Base-by-base conservation (phyloP, 2,113 vertebrate species). In the Aegithalos caudatus region DNA sequence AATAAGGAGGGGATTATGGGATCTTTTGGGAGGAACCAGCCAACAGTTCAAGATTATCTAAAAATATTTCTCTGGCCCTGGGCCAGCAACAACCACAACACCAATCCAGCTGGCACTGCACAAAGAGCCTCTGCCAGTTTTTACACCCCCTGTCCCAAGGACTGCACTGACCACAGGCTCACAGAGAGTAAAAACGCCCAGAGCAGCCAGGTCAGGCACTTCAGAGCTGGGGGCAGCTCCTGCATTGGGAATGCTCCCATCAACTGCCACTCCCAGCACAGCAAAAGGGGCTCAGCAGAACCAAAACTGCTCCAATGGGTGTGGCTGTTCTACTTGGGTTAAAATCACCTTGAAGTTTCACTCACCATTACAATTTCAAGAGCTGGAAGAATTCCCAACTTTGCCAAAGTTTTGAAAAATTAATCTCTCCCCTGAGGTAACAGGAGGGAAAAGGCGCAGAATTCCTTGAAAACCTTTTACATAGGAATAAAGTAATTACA, bases 341-440 rank as follows among this genome's bases (percentile, higher is more conserved):
- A 31, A 37, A 38, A 69, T 8, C 25, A 48, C 8, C 20, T 25
- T 11, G 0, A n/a, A 37, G 19, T 16, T 37, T 86, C 81, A 97
- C 98, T 92, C 97, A 99, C 99, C 99, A 99, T 99, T 94, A 99
- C 99, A 91, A 99, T 99, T 98, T 99, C 99, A 73, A 99, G 98
- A 89, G 99, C 99, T 77, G 99, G 99, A 97, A 99, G 98, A 96
- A 99, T 99, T 92, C 99, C 99, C 65, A 99, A 97, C 92, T 99
- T 99, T 74, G 99, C 99, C 97, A 99, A 97, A 10, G 99, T 99
- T 98, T 99, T 99, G 98, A 99, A 99, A 97, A 99, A 99, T 0
- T 99, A 98, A 29, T 99, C 99, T 93, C 99, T 98, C 97, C 99
- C 99, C 95, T 99, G 99, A 89, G 99, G 99, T 95, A 99, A 97